Percentiles rank a stretch among this genome's conserved stretches.
Conservation (phyloP, 2,113 vertebrate genomes). For the Rousettus leschenaultii region DNA sequence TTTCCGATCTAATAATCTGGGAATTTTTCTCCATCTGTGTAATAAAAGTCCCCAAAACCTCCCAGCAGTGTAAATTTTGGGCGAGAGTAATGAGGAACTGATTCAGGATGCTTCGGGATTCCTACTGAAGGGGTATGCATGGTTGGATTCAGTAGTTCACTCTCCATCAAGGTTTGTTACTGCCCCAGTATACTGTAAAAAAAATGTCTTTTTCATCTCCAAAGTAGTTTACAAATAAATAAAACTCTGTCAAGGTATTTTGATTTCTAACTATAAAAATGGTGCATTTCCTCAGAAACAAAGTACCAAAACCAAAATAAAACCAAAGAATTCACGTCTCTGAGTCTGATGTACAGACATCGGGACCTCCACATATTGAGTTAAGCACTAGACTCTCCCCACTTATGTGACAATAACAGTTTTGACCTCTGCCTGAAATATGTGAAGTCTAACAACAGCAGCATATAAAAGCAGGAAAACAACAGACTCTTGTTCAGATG, state of each 20-base stretch:
- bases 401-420: not conserved
- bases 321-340: not conserved
- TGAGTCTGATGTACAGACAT: not conserved
- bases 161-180: not conserved
- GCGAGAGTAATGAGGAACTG: not conserved
- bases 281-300: not conserved
- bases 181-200: not conserved
- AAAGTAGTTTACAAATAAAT: not conserved
- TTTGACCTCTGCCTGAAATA: constrained; percentile 30
- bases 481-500: constrained; percentile 21
- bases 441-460: constrained; percentile 55
- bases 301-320: constrained; percentile 14
- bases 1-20: not conserved
- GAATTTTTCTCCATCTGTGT: not conserved
- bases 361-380: not conserved
- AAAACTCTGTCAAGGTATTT: not conserved
- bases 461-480: constrained; percentile 54
- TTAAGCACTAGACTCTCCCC: not conserved
- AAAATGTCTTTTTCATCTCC: not conserved
- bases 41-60: not conserved
- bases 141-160: not conserved
- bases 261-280: not conserved
- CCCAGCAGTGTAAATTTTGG: not conserved
- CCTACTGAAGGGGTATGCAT: not conserved
- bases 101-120: not conserved